Conservation (phyloP, 23 tunicate species). For the Trididemnum nubilum region DNA sequence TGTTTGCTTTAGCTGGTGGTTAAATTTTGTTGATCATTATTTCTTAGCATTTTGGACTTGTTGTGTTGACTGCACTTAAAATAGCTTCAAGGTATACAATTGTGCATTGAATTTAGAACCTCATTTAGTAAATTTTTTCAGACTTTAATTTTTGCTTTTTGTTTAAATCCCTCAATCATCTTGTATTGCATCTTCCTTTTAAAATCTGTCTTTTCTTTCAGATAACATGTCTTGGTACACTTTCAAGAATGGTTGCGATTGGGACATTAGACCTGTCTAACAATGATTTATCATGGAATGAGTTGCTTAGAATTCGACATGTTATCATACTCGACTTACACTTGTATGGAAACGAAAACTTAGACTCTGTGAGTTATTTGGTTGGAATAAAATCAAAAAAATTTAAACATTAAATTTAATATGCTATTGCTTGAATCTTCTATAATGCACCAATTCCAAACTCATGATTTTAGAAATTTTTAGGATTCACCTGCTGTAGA, state of each 20-base stretch:
- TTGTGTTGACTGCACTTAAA: not conserved
- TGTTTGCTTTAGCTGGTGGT: not conserved
- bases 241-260: conserved; percentile 65
- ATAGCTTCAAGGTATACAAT: too few species aligned
- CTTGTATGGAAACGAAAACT: conserved; percentile 50
- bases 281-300: conserved; percentile 64
- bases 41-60: too few species aligned
- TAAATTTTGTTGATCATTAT: not conserved
- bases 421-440: not conserved
- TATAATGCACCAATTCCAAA: not conserved
- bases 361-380: conserved; percentile 46
- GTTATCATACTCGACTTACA: conserved; percentile 60
- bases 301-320: conserved; percentile 48
- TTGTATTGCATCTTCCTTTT: too few species aligned
- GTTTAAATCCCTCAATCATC: too few species aligned
- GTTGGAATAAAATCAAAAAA: too few species aligned
- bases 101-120: too few species aligned
- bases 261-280: conserved; percentile 79
- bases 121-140: too few species aligned
- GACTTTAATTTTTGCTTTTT: too few species aligned
- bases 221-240: conserved; percentile 49
- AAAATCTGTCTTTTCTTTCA: too few species aligned
- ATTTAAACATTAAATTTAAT: too few species aligned
- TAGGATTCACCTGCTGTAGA: too few species aligned
- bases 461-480: not conserved